Evolutionary conservation across 2,888 invertebrate species (phyloP), one percentile per base, ranked within the genome.

Genomic region (Saturnia pavonia): DNA sequence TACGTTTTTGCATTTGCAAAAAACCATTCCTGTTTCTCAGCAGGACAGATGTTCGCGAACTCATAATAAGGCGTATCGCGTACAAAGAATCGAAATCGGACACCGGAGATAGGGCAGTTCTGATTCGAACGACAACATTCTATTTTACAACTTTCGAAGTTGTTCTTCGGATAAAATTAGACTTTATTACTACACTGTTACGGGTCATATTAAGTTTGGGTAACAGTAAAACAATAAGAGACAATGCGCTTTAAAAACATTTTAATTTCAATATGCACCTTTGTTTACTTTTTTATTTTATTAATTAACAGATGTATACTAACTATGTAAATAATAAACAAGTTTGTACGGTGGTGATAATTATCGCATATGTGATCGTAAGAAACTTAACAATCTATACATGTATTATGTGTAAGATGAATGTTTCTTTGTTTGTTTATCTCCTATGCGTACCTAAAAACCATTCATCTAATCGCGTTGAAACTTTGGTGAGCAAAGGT

Each of bases 51-150:
- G 91, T 92, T 91, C 89, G 86, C 90, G 84, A 82, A 85, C 88
- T 90, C 86, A 94, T 94, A 92, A 94, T 94, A 92, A 94, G 94
- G 88, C 89, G 85, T 92, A 92, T 94, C 94, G 92, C 84, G 88
- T 84, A 92, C 92, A 94, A 94, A 91, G 91, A 88, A 88, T 89
- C 88, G 94, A 90, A 91, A 94, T 92, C 90, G 87, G 92, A 94
- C 92, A 94, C 94, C 92, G 90, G 88, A 89, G 92, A 92, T 91
- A 91, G 91, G 90, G 90, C 89, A 90, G 85, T 84, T 81, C 87
- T 85, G 88, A 87, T 88, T 87, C 85, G 81, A 79, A 77, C 79
- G 77, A 85, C 91, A 88, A 87, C 85, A 79, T 86, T 80, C 88
- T 82, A 71, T 77, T 78, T 79, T 85, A 78, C 85, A 73, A 76